Evolutionary conservation across 2,888 invertebrate genomes (phyloP).

Genomic region (Diadromus collaris): DNA sequence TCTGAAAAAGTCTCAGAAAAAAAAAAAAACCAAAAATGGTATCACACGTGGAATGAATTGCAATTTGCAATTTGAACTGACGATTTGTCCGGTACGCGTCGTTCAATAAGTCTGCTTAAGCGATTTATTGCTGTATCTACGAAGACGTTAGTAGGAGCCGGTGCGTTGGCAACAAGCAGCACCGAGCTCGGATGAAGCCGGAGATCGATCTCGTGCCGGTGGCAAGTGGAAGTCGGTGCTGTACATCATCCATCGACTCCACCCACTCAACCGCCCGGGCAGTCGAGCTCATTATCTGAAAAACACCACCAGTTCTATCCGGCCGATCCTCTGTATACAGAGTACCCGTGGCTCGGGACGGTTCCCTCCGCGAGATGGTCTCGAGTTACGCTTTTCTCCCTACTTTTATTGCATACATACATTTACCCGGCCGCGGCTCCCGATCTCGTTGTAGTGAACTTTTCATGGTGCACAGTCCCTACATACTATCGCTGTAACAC

Average conservation of each 20-base stretch:
- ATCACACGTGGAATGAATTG: too few relatives aligned
- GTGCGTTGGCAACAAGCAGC: constrained; percentile 40
- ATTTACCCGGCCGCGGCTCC: constrained; percentile 4
- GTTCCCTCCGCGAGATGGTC: constrained; percentile 40
- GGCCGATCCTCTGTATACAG: constrained; percentile 21
- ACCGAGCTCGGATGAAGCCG: constrained; percentile 54
- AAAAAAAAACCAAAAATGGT: too few relatives aligned
- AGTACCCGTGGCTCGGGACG: constrained; percentile 2
- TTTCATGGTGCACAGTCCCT: background rate
- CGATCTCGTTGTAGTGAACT: constrained; percentile 12
- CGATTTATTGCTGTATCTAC: background rate
- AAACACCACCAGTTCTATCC: constrained; percentile 62
- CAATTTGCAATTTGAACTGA: background rate
- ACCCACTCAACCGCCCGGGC: constrained; percentile 62
- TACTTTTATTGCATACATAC: constrained; percentile 6
- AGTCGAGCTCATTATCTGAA: constrained; percentile 62
- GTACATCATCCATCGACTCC: constrained; percentile 64
- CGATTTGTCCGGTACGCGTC: background rate
- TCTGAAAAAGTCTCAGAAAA: too few relatives aligned
- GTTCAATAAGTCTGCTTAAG: background rate
- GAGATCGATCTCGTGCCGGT: constrained; percentile 53
- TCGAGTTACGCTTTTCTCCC: constrained; percentile 49
- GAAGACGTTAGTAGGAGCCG: constrained; percentile 38
- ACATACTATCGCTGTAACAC: constrained; percentile 12
- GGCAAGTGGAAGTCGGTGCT: constrained; percentile 61